Evolutionary conservation across 2,797 vertebrate genomes (phyloP).

Genomic region (Leontopithecus rosalia): DNA sequence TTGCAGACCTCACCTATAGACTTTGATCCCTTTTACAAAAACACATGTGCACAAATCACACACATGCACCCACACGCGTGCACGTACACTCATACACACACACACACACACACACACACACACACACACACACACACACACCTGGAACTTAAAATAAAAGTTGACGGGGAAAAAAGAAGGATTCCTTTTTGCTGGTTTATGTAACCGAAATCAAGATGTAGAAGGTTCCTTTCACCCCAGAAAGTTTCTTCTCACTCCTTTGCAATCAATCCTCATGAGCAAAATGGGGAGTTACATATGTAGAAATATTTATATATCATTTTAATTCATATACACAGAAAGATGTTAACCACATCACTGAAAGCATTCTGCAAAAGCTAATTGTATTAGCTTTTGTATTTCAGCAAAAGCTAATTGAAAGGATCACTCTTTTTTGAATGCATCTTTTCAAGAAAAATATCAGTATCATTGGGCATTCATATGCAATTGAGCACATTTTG

Average conservation of each 20-base stretch:
- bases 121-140: too few species aligned
- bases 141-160: too few species aligned
- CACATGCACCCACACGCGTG: too few species aligned
- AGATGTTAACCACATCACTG: neutral
- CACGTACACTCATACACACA: too few species aligned
- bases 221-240: neutral
- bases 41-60: neutral
- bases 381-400: too few species aligned
- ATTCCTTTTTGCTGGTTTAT: too few species aligned
- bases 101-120: neutral
- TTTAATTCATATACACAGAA: neutral
- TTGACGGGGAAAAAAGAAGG: too few species aligned
- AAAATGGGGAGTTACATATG: neutral
- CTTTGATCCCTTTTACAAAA: neutral
- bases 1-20: neutral
- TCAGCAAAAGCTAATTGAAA: neutral
- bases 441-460: neutral
- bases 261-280: neutral
- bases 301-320: neutral
- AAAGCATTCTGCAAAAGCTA: neutral
- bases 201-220: neutral
- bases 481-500: neutral
- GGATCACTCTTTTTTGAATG: neutral
- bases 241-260: neutral
- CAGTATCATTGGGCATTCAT: neutral